Conservation (phyloP, 2,888 invertebrate genomes). For the Caradrina kadenii region DNA sequence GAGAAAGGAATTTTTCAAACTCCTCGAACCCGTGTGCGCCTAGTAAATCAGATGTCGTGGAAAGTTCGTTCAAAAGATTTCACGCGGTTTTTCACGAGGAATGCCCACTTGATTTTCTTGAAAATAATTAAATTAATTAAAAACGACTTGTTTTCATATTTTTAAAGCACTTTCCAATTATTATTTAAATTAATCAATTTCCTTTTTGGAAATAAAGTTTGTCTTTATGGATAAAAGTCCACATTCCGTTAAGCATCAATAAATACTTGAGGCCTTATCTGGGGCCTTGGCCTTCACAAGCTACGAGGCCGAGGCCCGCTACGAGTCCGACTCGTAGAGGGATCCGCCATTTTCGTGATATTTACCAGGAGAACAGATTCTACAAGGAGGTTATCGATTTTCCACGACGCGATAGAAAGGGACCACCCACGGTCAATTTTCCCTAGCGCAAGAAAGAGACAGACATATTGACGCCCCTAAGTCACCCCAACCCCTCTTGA, state of each 20-base stretch:
- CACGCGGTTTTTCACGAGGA: slow-evolving; percentile 66
- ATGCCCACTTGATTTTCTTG: slow-evolving; percentile 3
- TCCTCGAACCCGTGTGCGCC: slow-evolving; percentile 63
- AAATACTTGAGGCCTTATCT: slow-evolving; percentile 1
- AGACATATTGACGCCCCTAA: slow-evolving; percentile 12
- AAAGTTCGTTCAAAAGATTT: slow-evolving; percentile 78
- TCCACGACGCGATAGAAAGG: slow-evolving; percentile 45
- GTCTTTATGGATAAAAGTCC: not conserved
- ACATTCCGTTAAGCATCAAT: not conserved
- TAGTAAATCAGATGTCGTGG: slow-evolving; percentile 79
- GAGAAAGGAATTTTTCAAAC: slow-evolving; percentile 48
- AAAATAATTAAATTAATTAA: not conserved
- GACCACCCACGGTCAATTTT: slow-evolving; percentile 28
- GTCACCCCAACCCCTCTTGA: slow-evolving; percentile 43
- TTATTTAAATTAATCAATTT: not conserved
- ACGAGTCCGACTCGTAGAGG: slow-evolving; percentile 63
- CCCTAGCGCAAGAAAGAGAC: slow-evolving; percentile 41
- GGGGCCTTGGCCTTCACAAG: slow-evolving; percentile 5
- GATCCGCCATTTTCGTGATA: slow-evolving; percentile 83
- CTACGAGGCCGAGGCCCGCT: slow-evolving; percentile 7
- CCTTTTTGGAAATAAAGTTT: not conserved
- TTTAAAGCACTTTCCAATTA: not conserved
- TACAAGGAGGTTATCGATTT: slow-evolving; percentile 71
- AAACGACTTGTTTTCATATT: not conserved
- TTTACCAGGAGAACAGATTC: slow-evolving; percentile 74